A percentile compares a stretch with the other conserved stretches of the same genome.
phyloP scores from a whole-genome alignment of 2,797 vertebrate species.

The Sebastes nivosus region DNA sequence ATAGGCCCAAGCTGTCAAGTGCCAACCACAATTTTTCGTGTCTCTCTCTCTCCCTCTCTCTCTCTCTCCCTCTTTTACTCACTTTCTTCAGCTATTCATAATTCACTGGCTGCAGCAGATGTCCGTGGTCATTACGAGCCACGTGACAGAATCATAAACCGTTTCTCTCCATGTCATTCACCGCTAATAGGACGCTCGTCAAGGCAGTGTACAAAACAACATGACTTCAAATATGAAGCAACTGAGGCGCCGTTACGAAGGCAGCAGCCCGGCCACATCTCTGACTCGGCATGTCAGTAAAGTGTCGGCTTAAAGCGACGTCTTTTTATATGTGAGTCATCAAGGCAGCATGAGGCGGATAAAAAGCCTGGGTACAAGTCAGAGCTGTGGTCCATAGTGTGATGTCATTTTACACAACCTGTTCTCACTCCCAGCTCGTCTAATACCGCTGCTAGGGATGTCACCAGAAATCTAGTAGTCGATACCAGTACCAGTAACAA shows the following conservation, averaged over 20 bases:
- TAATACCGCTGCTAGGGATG: no score
- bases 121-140: conserved; percentile 50
- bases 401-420: background rate
- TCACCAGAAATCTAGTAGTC: no score
- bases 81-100: conserved; percentile 36
- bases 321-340: background rate
- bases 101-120: conserved; percentile 58
- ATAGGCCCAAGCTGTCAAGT: conserved; percentile 75
- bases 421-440: background rate
- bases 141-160: conserved; percentile 34
- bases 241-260: background rate
- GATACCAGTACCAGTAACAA: no score
- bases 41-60: background rate
- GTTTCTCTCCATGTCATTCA: conserved; percentile 27
- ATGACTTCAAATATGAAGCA: background rate
- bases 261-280: background rate
- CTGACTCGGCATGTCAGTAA: background rate
- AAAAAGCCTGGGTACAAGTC: background rate
- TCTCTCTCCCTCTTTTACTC: conserved; percentile 3
- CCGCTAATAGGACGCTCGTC: background rate
- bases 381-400: background rate
- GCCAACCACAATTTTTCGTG: conserved; percentile 7
- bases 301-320: background rate
- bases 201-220: background rate
- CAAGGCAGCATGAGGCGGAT: background rate